Conservation (phyloP, 2,113 vertebrate species). For the Gila orcuttii region DNA sequence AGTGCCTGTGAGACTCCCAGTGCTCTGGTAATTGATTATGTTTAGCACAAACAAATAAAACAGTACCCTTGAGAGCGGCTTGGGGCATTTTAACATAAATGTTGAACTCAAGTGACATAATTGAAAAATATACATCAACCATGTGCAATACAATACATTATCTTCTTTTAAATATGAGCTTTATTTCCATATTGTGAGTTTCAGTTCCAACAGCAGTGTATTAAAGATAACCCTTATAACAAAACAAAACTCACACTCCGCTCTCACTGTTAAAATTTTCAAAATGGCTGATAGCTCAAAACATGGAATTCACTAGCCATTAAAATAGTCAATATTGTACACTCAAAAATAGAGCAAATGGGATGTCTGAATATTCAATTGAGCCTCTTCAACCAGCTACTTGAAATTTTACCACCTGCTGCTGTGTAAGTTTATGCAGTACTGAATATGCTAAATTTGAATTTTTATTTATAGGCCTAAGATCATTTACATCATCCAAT, state of each 20-base stretch:
- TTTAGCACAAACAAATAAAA: conserved; percentile 25
- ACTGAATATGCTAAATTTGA: background rate
- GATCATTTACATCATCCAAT: background rate
- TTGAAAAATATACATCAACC: background rate
- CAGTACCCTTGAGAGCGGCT: background rate
- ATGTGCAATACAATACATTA: background rate
- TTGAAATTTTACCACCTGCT: conserved; percentile 12
- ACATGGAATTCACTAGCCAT: background rate
- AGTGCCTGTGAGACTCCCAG: conserved; percentile 5
- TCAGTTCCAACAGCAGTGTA: background rate
- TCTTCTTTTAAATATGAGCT: background rate
- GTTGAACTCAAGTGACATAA: background rate
- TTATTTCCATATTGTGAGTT: background rate
- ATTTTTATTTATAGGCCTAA: conserved; percentile 6
- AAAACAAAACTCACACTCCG: background rate
- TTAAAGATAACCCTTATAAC: background rate
- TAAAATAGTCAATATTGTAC: conserved; percentile 7
- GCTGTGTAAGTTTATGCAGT: background rate
- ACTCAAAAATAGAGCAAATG: conserved; percentile 1
- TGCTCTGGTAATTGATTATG: conserved; percentile 18
- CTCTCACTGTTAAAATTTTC: background rate
- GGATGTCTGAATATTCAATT: background rate
- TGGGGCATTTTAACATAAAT: background rate
- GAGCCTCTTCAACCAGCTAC: background rate
- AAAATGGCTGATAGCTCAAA: background rate